Conservation (phyloP, 2,888 invertebrate species). For the Desoria tigrina region DNA sequence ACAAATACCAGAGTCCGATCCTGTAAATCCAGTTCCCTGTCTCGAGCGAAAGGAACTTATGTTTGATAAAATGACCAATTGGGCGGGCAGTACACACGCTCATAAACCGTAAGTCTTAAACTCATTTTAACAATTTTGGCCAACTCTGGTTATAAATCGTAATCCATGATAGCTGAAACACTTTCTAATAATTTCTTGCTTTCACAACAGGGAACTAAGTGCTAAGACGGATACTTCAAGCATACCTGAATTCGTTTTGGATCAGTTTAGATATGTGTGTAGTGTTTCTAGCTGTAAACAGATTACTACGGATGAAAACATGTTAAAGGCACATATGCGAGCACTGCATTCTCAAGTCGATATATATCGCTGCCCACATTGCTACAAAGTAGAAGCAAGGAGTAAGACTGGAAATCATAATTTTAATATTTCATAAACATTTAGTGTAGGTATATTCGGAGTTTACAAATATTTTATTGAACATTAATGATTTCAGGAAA, state of each 20-base stretch:
- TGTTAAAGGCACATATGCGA: slow-evolving; percentile 71
- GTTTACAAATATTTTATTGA: too few relatives aligned
- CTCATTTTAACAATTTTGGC: background rate
- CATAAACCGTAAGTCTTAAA: slow-evolving; percentile 41
- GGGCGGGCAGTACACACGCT: slow-evolving; percentile 69
- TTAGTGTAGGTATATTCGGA: slow-evolving; percentile 4
- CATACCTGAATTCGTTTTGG: slow-evolving; percentile 61
- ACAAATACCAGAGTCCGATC: slow-evolving; percentile 67
- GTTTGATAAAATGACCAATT: slow-evolving; percentile 82
- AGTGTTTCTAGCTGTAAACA: slow-evolving; percentile 71
- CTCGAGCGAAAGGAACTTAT: slow-evolving; percentile 74
- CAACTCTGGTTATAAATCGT: background rate
- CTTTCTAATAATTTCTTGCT: background rate
- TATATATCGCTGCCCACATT: slow-evolving; percentile 71
- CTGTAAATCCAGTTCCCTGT: slow-evolving; percentile 80
- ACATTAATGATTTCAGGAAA: slow-evolving; percentile 28
- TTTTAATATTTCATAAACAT: background rate
- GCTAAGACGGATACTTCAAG: slow-evolving; percentile 48
- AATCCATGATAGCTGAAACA: background rate
- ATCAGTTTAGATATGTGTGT: slow-evolving; percentile 68
- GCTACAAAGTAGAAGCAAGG: slow-evolving; percentile 59
- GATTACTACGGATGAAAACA: slow-evolving; percentile 70
- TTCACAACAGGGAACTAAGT: slow-evolving; percentile 30
- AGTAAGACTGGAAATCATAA: too few relatives aligned
- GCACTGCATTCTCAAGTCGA: slow-evolving; percentile 68